Conservation (phyloP, 2,888 invertebrate species). For the Geotrupes spiniger region DNA sequence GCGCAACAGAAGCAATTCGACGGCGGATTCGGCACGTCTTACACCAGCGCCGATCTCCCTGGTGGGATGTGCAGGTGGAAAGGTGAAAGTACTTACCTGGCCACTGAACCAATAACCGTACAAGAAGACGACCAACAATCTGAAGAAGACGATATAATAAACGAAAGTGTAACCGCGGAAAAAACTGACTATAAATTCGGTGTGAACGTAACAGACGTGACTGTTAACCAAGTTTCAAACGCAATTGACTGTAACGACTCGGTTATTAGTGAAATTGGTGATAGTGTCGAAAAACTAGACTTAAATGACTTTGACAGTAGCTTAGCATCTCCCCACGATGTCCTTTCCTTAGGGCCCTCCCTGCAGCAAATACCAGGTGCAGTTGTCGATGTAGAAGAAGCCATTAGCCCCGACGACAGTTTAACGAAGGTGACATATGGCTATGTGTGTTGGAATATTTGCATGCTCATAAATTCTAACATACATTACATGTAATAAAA, state of each 20-base stretch:
- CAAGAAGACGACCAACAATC: neutral
- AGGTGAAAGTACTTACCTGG: constrained; percentile 75
- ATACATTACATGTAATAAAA: constrained; percentile 20
- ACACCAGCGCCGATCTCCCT: constrained; percentile 70
- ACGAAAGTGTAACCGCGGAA: neutral
- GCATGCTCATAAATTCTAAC: constrained; percentile 37
- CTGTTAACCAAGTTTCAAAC: constrained; percentile 4
- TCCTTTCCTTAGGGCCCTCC: constrained; percentile 48
- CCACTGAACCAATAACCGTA: constrained; percentile 54
- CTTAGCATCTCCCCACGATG: constrained; percentile 7
- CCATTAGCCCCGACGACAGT: constrained; percentile 30
- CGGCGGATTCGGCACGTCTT: constrained; percentile 55
- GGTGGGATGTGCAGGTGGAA: constrained; percentile 80
- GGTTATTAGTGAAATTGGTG: constrained; percentile 3
- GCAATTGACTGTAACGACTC: neutral
- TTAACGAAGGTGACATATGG: constrained; percentile 49
- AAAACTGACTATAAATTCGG: constrained; percentile 2
- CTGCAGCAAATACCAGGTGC: constrained; percentile 48
- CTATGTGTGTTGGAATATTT: constrained; percentile 45
- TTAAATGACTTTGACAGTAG: constrained; percentile 29
- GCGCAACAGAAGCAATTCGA: constrained; percentile 17
- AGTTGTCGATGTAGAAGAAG: constrained; percentile 34
- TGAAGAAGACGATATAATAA: neutral
- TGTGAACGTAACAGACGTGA: constrained; percentile 1
- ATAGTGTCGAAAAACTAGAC: neutral